A percentile compares a stretch with the other conserved stretches of the same genome.
Conservation (phyloP, 2,888 invertebrate genomes). For the Tridacna gigas region DNA sequence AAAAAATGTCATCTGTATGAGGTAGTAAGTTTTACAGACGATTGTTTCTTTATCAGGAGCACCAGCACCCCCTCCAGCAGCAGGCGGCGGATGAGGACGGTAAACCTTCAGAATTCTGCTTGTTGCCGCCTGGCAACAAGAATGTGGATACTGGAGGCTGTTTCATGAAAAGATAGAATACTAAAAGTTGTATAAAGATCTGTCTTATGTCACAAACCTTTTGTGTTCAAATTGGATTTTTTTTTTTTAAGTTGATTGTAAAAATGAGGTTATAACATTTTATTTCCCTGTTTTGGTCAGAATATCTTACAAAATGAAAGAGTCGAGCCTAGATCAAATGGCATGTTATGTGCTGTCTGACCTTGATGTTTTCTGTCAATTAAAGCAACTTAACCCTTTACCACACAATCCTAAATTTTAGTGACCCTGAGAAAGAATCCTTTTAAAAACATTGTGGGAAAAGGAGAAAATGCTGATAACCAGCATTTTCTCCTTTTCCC, state of each 20-base stretch:
- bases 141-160: slow-evolving; percentile 16
- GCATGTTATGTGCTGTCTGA: not conserved
- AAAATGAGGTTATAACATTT: too few species aligned
- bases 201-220: not conserved
- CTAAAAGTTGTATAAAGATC: not conserved
- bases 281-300: too few species aligned
- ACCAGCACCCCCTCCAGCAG: slow-evolving; percentile 76
- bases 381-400: not conserved
- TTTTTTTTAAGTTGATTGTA: too few species aligned
- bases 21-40: too few species aligned
- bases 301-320: too few species aligned
- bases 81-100: slow-evolving; percentile 80
- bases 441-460: too few species aligned
- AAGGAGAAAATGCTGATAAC: too few species aligned
- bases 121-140: slow-evolving; percentile 25
- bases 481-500: too few species aligned
- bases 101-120: slow-evolving; percentile 66
- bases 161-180: slow-evolving; percentile 7
- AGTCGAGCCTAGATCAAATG: not conserved
- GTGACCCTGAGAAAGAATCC: too few species aligned
- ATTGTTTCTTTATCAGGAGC: slow-evolving; percentile 55
- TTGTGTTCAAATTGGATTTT: not conserved
- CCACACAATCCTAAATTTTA: too few species aligned
- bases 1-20: too few species aligned
- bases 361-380: not conserved